A percentile compares a stretch with the other conserved stretches of the same genome.
Evolutionary conservation across 2,888 invertebrate species (phyloP).

Genomic region (Drosophila aldrichi): DNA sequence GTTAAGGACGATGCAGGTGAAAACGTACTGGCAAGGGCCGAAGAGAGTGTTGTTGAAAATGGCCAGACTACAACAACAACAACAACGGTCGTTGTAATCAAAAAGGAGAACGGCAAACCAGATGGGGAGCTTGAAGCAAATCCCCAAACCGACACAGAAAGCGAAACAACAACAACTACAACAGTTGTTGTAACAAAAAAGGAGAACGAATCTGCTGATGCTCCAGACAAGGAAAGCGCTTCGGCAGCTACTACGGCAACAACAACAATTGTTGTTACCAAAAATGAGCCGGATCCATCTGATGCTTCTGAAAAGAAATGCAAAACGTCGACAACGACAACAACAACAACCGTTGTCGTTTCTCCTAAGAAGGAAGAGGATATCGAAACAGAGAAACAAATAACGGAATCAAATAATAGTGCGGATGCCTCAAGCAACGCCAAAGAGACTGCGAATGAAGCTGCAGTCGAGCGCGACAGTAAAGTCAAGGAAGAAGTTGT

Average conservation of each 20-base stretch:
- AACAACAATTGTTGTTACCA: not conserved
- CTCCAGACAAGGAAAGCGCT: not conserved
- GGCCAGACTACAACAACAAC: not conserved
- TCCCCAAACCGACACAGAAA: not conserved
- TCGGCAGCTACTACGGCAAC: not conserved
- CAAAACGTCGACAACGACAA: no score
- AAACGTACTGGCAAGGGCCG: not conserved
- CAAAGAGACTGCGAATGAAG: not conserved
- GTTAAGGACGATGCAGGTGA: not conserved
- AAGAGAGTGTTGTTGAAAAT: not conserved
- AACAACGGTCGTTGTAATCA: not conserved
- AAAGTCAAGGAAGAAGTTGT: not conserved
- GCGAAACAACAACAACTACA: not conserved
- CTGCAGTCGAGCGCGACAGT: not conserved
- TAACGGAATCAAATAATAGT: not conserved
- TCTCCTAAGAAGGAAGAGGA: not conserved
- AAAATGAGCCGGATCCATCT: not conserved
- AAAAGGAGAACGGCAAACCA: not conserved
- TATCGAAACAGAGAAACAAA: not conserved
- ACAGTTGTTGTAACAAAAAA: not conserved
- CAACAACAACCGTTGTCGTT: slow-evolving; percentile 1
- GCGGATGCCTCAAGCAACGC: not conserved
- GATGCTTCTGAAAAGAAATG: not conserved
- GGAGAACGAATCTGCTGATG: not conserved
- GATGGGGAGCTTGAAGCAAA: no score